These are phyloP conservation scores for Brienomyrus longianalis DNA, from an alignment of 2,113 vertebrate species.

Conservation along the genomic window DNA sequence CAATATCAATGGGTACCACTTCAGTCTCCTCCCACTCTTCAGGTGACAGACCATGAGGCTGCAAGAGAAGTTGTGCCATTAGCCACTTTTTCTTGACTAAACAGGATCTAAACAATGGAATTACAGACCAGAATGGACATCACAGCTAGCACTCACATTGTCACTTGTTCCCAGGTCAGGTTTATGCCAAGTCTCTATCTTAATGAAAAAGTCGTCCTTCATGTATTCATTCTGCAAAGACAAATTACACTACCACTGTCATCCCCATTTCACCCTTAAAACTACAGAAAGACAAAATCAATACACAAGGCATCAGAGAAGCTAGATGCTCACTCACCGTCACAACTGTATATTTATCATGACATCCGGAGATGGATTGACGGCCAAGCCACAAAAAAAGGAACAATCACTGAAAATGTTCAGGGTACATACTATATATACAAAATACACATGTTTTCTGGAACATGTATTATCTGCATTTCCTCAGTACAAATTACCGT, in stretches of 20 bases:
- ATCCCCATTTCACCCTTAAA: background rate
- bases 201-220: conserved; percentile 55
- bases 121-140: background rate
- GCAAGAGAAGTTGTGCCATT: background rate
- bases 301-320: background rate
- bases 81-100: background rate
- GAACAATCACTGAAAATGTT: background rate
- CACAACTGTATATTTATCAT: conserved; percentile 33
- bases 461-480: background rate
- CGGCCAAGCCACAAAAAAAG: background rate
- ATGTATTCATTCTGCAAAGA: conserved; percentile 47
- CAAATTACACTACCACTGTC: background rate
- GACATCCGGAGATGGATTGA: conserved; percentile 1
- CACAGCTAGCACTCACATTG: conserved; percentile 43
- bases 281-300: background rate
- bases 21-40: conserved; percentile 50
- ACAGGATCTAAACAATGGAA: background rate
- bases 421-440: background rate
- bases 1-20: conserved; percentile 44
- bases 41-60: conserved; percentile 43
- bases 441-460: background rate
- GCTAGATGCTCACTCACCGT: conserved; percentile 34
- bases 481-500: background rate
- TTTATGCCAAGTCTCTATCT: conserved; percentile 56
- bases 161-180: conserved; percentile 46